Evolutionary conservation across 2,113 vertebrate genomes (phyloP).

Genomic region (Zeus faber): DNA sequence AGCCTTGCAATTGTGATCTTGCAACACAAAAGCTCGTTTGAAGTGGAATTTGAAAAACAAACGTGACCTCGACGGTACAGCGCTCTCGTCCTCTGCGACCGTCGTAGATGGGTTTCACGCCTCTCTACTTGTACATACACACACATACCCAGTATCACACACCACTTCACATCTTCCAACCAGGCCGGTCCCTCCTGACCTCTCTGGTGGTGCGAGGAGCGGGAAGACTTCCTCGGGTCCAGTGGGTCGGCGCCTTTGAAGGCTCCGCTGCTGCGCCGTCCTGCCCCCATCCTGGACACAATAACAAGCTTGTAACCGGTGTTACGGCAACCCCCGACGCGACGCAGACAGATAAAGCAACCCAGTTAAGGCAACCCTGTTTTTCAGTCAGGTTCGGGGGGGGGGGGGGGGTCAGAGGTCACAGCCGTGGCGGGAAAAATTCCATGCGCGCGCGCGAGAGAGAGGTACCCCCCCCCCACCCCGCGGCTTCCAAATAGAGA

Average conservation of each 20-base stretch:
- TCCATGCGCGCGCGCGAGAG: background rate
- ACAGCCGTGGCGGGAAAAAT: slow-evolving; percentile 18
- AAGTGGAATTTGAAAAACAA: no score
- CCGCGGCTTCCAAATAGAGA: slow-evolving; percentile 44
- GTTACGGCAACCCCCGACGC: background rate
- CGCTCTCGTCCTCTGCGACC: no score
- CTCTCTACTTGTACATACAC: background rate
- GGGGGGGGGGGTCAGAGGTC: slow-evolving; percentile 40
- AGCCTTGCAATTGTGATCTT: no score
- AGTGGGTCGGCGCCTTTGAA: no score
- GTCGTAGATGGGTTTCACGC: no score
- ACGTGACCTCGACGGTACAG: no score
- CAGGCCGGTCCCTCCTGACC: no score
- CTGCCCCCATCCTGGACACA: no score
- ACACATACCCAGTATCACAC: background rate
- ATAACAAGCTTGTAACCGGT: background rate
- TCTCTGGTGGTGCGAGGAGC: no score
- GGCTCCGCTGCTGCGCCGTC: no score
- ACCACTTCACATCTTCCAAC: background rate
- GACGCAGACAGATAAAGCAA: background rate
- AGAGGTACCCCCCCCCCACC: slow-evolving; percentile 2
- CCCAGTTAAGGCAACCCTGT: background rate
- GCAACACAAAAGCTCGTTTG: no score
- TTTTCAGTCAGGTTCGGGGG: slow-evolving; percentile 32
- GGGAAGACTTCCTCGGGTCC: no score